These are phyloP conservation scores for Phoenicopterus ruber DNA, from an alignment of 2,113 vertebrate species.

Conservation along the genomic window DNA sequence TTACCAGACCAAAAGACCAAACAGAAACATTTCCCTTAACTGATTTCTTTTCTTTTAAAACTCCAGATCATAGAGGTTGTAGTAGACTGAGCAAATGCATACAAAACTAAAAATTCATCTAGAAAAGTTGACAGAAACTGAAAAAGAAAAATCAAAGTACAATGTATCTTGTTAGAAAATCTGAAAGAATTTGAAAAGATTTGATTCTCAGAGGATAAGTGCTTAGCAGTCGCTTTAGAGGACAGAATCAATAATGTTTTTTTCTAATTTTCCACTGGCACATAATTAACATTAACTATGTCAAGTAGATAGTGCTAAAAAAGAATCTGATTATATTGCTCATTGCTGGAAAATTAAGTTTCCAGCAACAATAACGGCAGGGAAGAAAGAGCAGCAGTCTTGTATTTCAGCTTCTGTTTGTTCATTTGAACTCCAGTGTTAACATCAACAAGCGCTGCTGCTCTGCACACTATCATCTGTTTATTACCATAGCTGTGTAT, in stretches of 20 bases:
- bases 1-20: not conserved
- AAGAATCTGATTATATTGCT: not conserved
- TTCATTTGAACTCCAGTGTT: not conserved
- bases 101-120: not conserved
- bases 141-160: not conserved
- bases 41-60: not conserved
- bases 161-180: not conserved
- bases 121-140: not conserved
- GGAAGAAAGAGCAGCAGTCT: not conserved
- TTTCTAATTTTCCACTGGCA: not conserved
- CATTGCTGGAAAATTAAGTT: not conserved
- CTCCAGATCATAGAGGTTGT: not conserved
- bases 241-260: not conserved
- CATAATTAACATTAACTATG: not conserved
- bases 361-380: not conserved
- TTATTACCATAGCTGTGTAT: not conserved
- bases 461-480: not conserved
- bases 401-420: not conserved
- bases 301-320: not conserved
- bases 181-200: not conserved
- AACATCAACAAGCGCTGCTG: not conserved
- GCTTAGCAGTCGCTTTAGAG: not conserved
- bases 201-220: not conserved
- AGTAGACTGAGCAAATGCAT: not conserved
- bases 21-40: not conserved